Conservation (phyloP, 2,797 vertebrate genomes). For the Dipus sagitta region DNA sequence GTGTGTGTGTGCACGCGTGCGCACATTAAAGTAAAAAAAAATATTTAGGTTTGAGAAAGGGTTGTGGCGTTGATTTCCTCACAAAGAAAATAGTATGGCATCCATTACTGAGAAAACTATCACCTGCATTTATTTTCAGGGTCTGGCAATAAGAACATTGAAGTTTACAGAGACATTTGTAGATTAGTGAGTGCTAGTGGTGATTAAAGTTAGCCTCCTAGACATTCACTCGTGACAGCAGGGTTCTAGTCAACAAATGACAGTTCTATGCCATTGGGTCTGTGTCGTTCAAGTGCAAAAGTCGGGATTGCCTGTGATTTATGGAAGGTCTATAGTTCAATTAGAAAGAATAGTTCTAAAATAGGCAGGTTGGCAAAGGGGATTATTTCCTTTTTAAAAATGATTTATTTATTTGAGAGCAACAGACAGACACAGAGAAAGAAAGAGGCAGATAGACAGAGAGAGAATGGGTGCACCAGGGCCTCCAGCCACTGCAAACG, state of each 20-base stretch:
- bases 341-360: neutral
- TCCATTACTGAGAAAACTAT: neutral
- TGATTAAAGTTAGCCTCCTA: neutral
- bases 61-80: neutral
- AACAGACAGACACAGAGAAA: too few relatives aligned
- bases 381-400: too few relatives aligned
- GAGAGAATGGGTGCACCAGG: too few relatives aligned
- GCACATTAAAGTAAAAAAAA: neutral
- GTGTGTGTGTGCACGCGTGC: neutral
- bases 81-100: neutral
- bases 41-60: neutral
- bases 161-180: neutral
- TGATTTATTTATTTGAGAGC: too few relatives aligned
- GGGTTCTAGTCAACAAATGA: neutral
- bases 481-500: too few relatives aligned
- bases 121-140: neutral
- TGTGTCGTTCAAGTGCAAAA: neutral
- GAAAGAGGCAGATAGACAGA: too few relatives aligned
- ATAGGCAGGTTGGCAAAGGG: neutral
- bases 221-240: neutral
- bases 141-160: neutral
- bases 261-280: neutral
- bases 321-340: neutral
- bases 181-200: neutral
- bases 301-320: neutral